Conservation (phyloP, 2,113 vertebrate species). For the Peucedramus taeniatus region DNA sequence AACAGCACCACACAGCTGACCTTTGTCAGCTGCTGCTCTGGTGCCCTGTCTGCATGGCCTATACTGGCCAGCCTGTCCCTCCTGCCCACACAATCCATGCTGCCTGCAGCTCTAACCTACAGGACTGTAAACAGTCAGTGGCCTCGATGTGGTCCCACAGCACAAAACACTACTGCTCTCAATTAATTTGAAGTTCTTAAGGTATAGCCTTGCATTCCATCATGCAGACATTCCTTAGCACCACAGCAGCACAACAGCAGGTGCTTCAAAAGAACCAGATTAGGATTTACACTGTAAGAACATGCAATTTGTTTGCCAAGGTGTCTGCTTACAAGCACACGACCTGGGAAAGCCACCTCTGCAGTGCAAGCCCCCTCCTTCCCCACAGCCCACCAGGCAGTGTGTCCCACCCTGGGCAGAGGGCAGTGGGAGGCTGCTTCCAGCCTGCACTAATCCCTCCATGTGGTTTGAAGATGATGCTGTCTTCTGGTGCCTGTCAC, state of each 20-base stretch:
- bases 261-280: not conserved
- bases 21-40: not conserved
- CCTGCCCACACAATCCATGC: not conserved
- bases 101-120: not conserved
- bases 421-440: not conserved
- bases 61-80: not conserved
- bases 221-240: not conserved
- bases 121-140: not conserved
- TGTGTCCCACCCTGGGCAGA: not conserved
- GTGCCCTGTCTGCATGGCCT: too few relatives aligned
- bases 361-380: not conserved
- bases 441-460: not conserved
- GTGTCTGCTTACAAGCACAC: not conserved
- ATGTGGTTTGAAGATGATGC: not conserved
- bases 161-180: not conserved
- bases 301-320: fast-evolving
- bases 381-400: not conserved
- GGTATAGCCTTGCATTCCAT: not conserved
- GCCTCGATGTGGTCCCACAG: not conserved
- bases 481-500: not conserved
- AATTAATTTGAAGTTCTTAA: not conserved
- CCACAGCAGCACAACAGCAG: not conserved
- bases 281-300: not conserved
- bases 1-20: not conserved
- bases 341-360: not conserved